Percentiles rank a stretch among this genome's conserved stretches.
Conservation (phyloP, 2,888 invertebrate genomes). For the Noctua janthe region DNA sequence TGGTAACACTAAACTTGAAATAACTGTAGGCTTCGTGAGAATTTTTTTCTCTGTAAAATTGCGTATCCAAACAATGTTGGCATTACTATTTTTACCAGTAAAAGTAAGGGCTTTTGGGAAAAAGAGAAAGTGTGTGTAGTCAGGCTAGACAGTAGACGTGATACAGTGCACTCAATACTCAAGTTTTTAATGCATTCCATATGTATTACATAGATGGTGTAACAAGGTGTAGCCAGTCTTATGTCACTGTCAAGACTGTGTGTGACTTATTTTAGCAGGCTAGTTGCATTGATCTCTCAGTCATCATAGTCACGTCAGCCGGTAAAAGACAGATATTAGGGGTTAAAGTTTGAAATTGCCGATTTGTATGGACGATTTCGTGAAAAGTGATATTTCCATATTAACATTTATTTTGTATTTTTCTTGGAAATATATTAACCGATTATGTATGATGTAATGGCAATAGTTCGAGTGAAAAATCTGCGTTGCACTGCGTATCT, state of each 20-base stretch:
- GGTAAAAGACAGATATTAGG: not conserved
- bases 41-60: not conserved
- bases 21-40: not conserved
- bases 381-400: too few species aligned
- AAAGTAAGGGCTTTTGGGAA: not conserved
- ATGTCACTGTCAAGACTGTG: not conserved
- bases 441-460: too few species aligned
- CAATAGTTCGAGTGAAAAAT: too few species aligned
- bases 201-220: too few species aligned
- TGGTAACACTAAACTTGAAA: not conserved
- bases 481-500: too few species aligned
- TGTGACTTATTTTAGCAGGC: not conserved
- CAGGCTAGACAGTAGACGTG: not conserved
- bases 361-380: too few species aligned
- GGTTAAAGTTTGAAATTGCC: too few species aligned
- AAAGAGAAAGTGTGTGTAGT: not conserved
- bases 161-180: not conserved
- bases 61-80: not conserved
- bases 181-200: too few species aligned
- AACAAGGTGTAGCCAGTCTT: too few species aligned
- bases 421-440: too few species aligned
- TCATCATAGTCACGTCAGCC: not conserved
- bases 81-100: conserved; percentile 11
- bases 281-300: not conserved
- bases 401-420: too few species aligned